Conservation (phyloP, 2,888 invertebrate genomes). For the Stenodera caucasica region DNA sequence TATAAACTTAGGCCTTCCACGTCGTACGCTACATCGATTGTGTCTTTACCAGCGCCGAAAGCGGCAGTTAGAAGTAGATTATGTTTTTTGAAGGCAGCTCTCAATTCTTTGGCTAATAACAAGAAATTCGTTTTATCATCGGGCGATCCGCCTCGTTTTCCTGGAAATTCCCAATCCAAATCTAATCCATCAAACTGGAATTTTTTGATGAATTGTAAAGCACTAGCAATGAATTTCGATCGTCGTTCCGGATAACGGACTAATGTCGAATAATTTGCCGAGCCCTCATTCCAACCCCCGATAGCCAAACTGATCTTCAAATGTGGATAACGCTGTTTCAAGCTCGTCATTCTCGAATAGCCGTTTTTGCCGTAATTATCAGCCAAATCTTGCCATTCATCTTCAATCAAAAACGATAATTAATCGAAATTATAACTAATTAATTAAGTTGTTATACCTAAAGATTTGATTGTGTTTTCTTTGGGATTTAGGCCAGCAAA, state of each 20-base stretch:
- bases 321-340: constrained; percentile 70
- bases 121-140: constrained; percentile 79
- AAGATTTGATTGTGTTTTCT: constrained; percentile 67
- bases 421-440: not conserved
- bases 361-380: constrained; percentile 75
- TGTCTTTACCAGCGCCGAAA: constrained; percentile 74
- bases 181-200: constrained; percentile 78
- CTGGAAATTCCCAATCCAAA: constrained; percentile 85
- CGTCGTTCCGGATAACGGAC: constrained; percentile 67
- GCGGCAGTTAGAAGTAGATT: constrained; percentile 79
- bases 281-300: constrained; percentile 92
- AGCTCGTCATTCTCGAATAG: constrained; percentile 67
- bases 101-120: constrained; percentile 73
- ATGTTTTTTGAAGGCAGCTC: constrained; percentile 68
- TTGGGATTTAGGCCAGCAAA: constrained; percentile 77
- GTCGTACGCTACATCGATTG: constrained; percentile 78
- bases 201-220: constrained; percentile 67
- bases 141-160: constrained; percentile 72
- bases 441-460: constrained; percentile 59
- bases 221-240: constrained; percentile 69
- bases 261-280: constrained; percentile 70
- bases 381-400: constrained; percentile 76
- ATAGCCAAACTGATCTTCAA: constrained; percentile 75
- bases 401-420: constrained; percentile 51
- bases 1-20: constrained; percentile 69